phyloP scores from a whole-genome alignment of 2,888 invertebrate species.

The Pollenia angustigena region DNA sequence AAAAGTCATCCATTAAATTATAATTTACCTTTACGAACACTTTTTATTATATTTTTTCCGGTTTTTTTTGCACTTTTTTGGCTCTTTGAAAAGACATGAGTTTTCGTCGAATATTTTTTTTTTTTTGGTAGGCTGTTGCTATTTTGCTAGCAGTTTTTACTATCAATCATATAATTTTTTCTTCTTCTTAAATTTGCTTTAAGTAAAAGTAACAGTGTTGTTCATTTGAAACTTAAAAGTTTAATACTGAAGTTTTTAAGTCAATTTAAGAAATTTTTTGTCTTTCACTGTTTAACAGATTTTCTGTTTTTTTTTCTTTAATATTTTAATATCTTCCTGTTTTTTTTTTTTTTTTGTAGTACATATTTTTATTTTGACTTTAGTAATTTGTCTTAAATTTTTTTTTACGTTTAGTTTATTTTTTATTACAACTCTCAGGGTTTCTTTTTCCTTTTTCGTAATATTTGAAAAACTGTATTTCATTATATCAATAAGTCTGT shows the following conservation, averaged over 20 bases:
- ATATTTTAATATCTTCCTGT: background rate
- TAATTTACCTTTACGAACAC: conserved; percentile 33
- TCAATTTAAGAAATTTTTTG: no score
- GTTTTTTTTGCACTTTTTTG: background rate
- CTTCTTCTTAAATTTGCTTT: no score
- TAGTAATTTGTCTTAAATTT: conserved; percentile 17
- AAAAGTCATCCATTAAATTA: conserved; percentile 64
- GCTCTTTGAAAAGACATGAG: background rate
- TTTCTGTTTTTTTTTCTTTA: no score
- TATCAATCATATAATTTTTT: no score
- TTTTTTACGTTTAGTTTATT: background rate
- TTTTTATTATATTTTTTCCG: background rate
- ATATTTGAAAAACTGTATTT: conserved; percentile 15
- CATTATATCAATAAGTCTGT: conserved; percentile 31
- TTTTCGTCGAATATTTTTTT: no score
- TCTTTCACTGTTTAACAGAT: no score
- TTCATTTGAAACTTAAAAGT: no score
- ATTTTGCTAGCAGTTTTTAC: no score
- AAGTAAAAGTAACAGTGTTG: no score
- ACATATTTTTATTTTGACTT: conserved; percentile 5
- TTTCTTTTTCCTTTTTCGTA: background rate
- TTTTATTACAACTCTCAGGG: background rate
- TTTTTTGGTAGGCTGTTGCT: no score
- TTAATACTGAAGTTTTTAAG: no score
- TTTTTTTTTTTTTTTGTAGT: background rate